Base-by-base conservation (phyloP, 1,140 invertebrate genomes). In the Hycleus cichorii region DNA sequence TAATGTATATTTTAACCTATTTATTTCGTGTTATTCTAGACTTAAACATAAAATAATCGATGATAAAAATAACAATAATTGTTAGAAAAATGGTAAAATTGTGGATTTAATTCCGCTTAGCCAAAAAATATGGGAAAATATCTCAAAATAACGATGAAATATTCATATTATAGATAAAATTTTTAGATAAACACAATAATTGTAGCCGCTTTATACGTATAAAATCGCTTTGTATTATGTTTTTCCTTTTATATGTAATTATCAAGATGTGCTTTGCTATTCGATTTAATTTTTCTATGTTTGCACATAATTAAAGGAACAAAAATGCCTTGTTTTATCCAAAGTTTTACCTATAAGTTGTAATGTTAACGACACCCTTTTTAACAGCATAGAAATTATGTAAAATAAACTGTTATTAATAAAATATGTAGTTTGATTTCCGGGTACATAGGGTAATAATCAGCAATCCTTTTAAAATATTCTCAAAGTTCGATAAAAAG, bases 321-420 rank as follows among this genome's bases (percentile, higher is more conserved):
- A 40, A 27, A 8, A 52, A 42, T 8, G 50, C 50, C 50, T 52
- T n/a, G 25, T 53, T 53, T 46, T 9, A 38, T 46, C 42, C 44
- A 26, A 24, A 38, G 39, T 27, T 32, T 45, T 45, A 46, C 42
- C 27, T 46, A 32, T 53, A 39, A 12, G 18, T 46, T 53, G 51
- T 53, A 53, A 53, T 53, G 26, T 53, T 53, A 53, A 52, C 32
- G 11, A 18, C 18, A 18, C 18, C 32, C 10, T 32, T 53, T 53
- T 53, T 53, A 46, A 53, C 25, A 46, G 51, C 51, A 53, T 53
- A 53, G 51, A 45, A 32, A 7, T 45, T 53, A 53, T 53, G 51
- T 53, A 53, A 53, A 53, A 53, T 53, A 53, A 53, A 53, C 51
- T 53, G 51, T 53, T 53, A 53, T 53, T 53, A 53, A 53, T 53